Evolutionary conservation across 2,113 vertebrate species (phyloP), one percentile per base, ranked within the genome.

Genomic region (Ictalurus punctatus): DNA sequence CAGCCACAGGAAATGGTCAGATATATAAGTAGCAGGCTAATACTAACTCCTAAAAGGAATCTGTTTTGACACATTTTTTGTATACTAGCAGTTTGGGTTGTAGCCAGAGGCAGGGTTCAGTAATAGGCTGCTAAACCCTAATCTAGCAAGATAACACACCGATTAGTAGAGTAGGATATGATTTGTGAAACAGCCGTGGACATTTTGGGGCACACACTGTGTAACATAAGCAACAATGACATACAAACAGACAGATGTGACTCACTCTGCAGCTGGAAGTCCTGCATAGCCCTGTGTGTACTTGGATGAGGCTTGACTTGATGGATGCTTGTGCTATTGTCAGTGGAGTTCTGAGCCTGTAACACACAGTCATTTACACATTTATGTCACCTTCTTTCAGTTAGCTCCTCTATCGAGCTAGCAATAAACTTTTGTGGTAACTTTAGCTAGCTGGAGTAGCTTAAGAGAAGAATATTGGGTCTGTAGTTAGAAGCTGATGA

Each of bases 171-270:
- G 19, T 76, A 44, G 73, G 19, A 44, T 76, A 37, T 44, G 37
- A 37, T 8, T 74, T 44, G 37, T 23, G 37, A 76, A 76, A 37
- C 73, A 76, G 73, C 73, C 27, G 13, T 44, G 34, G 37, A 40
- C 17, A 21, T 37, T 76, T 76, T 23, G 19, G 73, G 3, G 17
- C 37, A 25, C 17, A 79, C 44, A 48, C 44, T 48, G 44, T 48
- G 44, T 48, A 48, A 7, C 44, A 48, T 48, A 48, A 48, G 44
- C 23, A 48, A 78, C 40, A 52, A 44, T 79, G 74, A 48, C 27
- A 79, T 79, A 52, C 48, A 48, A 48, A 79, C 76, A 79, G 44
- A 79, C 44, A 79, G 76, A 12, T 52, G 44, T 79, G 76, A 79
- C 76, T 79, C 76, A 79, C 44, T 12, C 21, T 79, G 44, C 44